phyloP scores from a whole-genome alignment of 2,113 vertebrate species.

The Mustela nigripes region DNA sequence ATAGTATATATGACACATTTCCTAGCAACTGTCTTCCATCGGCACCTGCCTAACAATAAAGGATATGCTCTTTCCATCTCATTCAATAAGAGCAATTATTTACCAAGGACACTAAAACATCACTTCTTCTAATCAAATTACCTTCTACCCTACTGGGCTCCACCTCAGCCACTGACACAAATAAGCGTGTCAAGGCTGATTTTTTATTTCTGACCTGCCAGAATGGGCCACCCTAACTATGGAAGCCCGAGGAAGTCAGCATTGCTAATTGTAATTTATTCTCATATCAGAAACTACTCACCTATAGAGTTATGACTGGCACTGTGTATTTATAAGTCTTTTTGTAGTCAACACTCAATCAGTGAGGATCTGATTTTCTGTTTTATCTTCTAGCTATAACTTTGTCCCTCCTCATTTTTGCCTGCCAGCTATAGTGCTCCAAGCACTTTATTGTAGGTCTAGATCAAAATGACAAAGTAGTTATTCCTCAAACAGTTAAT shows the following conservation, averaged over 20 bases:
- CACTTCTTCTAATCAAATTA: background rate
- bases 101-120: background rate
- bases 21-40: background rate
- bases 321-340: background rate
- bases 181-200: background rate
- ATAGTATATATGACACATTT: background rate
- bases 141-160: background rate
- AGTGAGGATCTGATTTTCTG: background rate
- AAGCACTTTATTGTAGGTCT: background rate
- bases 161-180: background rate
- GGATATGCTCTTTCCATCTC: background rate
- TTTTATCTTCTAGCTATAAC: background rate
- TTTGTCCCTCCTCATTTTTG: background rate
- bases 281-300: background rate
- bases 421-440: background rate
- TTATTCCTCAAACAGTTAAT: background rate
- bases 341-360: background rate
- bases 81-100: background rate
- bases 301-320: background rate
- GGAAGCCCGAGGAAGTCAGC: background rate
- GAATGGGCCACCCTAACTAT: background rate
- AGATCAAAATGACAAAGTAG: background rate
- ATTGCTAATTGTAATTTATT: background rate
- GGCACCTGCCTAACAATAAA: background rate
- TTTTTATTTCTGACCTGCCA: background rate